Base-by-base conservation (phyloP, 1,140 invertebrate genomes). In the Rhopalosiphum maidis region DNA sequence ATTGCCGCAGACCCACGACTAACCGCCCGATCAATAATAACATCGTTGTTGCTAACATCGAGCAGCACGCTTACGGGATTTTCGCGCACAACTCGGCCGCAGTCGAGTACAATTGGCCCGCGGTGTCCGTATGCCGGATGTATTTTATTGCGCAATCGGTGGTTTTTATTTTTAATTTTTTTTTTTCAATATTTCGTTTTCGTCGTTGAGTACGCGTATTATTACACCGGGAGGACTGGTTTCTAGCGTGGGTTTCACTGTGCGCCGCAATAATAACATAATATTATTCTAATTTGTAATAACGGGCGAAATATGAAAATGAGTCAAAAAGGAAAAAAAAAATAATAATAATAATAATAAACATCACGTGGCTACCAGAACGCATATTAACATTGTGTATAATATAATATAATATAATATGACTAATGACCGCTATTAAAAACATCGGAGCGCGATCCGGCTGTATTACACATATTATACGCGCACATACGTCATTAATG, bases 351-450 rank as follows among this genome's bases (percentile, higher is more conserved):
- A 30, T 60, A 89, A 90, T 60, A 60, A 60, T 89, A 89, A 89
- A 55, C 46, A 92, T 77, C 60, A 77, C 90, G 30, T 82, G 91
- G 91, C 91, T 92, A 92, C 91, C 35, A 92, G 91, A 92, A 92
- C 60, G 30, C 60, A 77, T n/a, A 77, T 77, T 77, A 77, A 77
- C 82, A 89, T 54, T 60, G 88, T 60, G 25, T 51, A 48, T 46
- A 25, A 15, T 77, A 15, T 77, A 77, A 68, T 77, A 60, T 91
- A 91, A 77, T 77, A 60, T 91, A 91, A 83, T 92, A 92, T 92
- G 91, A 92, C 77, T 92, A 92, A 92, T 92, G 82, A 51, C 68
- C 4, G 68, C 91, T 92, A 85, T 92, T 92, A 85, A 92, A 86
- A 92, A 83, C 68, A 85, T 85, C 35, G 91, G 46, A 51, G 60